Conservation (phyloP, 1,140 invertebrate species). For the Plectrocnemia conspersa region DNA sequence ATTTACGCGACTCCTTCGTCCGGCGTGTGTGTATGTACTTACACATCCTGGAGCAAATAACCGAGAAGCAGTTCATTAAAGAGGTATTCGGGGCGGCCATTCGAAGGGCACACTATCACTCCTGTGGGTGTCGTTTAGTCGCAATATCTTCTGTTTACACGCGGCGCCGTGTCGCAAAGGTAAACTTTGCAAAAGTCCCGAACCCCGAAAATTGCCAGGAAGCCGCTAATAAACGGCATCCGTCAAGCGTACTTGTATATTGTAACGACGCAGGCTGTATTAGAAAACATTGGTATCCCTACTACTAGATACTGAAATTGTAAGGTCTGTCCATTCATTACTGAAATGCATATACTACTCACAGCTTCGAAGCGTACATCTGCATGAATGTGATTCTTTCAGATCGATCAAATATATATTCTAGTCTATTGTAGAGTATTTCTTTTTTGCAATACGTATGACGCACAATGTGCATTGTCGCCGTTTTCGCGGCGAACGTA, state of each 20-base stretch:
- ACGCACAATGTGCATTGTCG: conserved; percentile 9
- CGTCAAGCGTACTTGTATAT: no score
- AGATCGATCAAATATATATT: no score
- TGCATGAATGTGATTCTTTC: no score
- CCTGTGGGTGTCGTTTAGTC: conserved; percentile 47
- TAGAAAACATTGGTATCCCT: no score
- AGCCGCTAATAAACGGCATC: no score
- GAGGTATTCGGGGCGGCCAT: conserved; percentile 65
- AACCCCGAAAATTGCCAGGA: not conserved
- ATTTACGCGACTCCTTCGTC: not conserved
- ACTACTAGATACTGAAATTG: no score
- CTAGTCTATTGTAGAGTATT: not conserved
- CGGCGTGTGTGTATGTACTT: conserved; percentile 5
- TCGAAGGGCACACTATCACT: conserved; percentile 58
- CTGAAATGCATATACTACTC: not conserved
- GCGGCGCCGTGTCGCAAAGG: conserved; percentile 36
- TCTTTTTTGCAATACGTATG: not conserved
- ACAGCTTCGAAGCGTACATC: no score
- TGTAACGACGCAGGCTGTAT: no score
- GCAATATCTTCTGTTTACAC: conserved; percentile 43
- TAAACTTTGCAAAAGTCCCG: not conserved
- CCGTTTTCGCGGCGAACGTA: conserved; percentile 22
- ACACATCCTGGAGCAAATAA: conserved; percentile 41
- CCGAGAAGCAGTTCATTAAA: conserved; percentile 66
- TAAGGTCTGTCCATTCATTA: no score